phyloP scores from a whole-genome alignment of 2,797 vertebrate species.

The Masticophis lateralis region DNA sequence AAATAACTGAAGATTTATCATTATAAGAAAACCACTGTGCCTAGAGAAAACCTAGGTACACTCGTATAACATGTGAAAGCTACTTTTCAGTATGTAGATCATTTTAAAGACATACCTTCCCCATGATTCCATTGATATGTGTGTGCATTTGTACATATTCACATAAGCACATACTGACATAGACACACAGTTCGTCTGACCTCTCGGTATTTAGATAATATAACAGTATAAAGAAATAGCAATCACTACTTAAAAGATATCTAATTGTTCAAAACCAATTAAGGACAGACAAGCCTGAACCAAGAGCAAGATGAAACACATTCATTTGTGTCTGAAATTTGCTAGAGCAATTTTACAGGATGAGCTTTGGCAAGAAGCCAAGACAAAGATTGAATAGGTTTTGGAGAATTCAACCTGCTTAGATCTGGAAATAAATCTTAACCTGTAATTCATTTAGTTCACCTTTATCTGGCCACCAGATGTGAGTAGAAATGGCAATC shows the following conservation, averaged over 20 bases:
- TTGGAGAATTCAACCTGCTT: neutral
- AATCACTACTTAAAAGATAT: conserved; percentile 2
- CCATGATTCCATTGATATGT: neutral
- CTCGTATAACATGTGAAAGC: neutral
- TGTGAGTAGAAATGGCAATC: conserved; percentile 10
- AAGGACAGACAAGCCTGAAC: neutral
- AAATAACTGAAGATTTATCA: neutral
- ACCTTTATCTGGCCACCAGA: conserved; percentile 13
- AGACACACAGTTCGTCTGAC: neutral
- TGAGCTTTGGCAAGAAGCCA: conserved; percentile 1
- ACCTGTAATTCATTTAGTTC: neutral
- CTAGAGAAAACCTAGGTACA: neutral
- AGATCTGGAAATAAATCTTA: neutral
- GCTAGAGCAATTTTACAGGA: neutral
- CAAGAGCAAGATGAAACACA: conserved; percentile 11
- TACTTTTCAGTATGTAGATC: neutral
- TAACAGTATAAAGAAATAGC: neutral
- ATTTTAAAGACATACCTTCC: neutral
- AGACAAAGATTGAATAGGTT: conserved; percentile 17
- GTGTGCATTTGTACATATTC: neutral
- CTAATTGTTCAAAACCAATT: conserved; percentile 7
- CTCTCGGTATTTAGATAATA: neutral
- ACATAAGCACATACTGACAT: neutral
- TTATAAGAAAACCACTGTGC: neutral
- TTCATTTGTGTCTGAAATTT: conserved; percentile 17